Conservation (phyloP, 1,140 invertebrate species). For the Oreohelix idahoensis region DNA sequence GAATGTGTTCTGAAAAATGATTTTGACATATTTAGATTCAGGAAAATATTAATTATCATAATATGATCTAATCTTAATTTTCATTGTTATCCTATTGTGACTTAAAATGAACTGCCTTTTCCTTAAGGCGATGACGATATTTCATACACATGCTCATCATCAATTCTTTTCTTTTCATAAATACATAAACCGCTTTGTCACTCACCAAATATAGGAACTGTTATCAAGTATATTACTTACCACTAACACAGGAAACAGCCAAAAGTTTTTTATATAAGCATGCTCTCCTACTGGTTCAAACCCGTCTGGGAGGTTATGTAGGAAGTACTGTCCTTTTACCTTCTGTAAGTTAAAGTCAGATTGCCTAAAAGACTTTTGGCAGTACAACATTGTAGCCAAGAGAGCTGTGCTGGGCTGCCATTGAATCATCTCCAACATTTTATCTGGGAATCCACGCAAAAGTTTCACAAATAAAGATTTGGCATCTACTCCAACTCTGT, state of each 20-base stretch:
- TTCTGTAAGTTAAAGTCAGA: slow-evolving; percentile 51
- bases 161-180: too few relatives aligned
- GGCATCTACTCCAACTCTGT: slow-evolving; percentile 62
- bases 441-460: slow-evolving; percentile 69
- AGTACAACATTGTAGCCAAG: slow-evolving; percentile 58
- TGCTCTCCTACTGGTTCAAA: slow-evolving; percentile 66
- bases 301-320: slow-evolving; percentile 55
- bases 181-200: too few relatives aligned
- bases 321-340: slow-evolving; percentile 69
- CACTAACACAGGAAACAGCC: slow-evolving; percentile 72
- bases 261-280: slow-evolving; percentile 67
- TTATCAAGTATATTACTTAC: slow-evolving; percentile 56
- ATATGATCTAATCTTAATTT: too few relatives aligned
- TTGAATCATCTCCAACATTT: slow-evolving; percentile 64
- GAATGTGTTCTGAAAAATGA: too few relatives aligned
- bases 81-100: too few relatives aligned
- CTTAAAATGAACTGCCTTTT: too few relatives aligned
- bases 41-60: too few relatives aligned
- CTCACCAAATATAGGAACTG: too few relatives aligned
- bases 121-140: too few relatives aligned
- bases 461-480: slow-evolving; percentile 59
- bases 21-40: too few relatives aligned
- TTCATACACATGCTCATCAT: too few relatives aligned
- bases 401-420: slow-evolving; percentile 68
- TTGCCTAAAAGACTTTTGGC: slow-evolving; percentile 56